These are phyloP conservation scores for Acronicta aceris DNA, from an alignment of 2,888 invertebrate genomes.

Conservation along the genomic window DNA sequence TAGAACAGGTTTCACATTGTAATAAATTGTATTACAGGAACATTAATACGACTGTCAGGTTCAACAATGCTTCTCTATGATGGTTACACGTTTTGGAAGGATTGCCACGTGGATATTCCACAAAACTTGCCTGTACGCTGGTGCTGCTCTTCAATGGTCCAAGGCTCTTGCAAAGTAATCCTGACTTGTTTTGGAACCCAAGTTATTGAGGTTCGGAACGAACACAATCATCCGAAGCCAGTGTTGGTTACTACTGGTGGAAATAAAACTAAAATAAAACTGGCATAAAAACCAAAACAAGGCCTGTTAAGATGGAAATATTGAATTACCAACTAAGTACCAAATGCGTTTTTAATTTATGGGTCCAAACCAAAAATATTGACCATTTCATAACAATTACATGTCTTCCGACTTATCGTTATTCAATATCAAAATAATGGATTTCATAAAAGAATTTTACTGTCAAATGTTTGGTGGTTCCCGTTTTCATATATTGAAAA, in stretches of 20 bases:
- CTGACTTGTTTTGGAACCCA: constrained; percentile 10
- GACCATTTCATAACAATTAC: too few species aligned
- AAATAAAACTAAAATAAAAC: constrained; percentile 1
- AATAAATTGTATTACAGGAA: constrained; percentile 5
- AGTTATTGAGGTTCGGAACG: constrained; percentile 1
- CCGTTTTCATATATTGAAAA: too few species aligned
- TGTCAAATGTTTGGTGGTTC: too few species aligned
- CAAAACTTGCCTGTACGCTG: neutral
- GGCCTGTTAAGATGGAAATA: too few species aligned
- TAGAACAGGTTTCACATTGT: neutral
- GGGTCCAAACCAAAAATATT: too few species aligned
- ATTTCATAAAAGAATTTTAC: too few species aligned
- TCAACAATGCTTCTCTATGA: constrained; percentile 11
- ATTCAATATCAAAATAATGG: too few species aligned
- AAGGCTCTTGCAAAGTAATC: constrained; percentile 11
- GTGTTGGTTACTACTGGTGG: constrained; percentile 15
- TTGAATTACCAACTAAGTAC: too few species aligned
- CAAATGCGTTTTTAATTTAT: too few species aligned
- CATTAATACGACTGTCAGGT: constrained; percentile 9
- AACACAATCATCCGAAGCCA: constrained; percentile 26
- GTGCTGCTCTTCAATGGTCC: constrained; percentile 24
- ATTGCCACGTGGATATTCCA: neutral
- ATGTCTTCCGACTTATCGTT: too few species aligned
- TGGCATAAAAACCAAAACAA: constrained; percentile 12
- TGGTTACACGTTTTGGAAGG: constrained; percentile 22